These are phyloP conservation scores for Dione vanillae DNA, from an alignment of 2,888 invertebrate genomes.

Conservation along the genomic window DNA sequence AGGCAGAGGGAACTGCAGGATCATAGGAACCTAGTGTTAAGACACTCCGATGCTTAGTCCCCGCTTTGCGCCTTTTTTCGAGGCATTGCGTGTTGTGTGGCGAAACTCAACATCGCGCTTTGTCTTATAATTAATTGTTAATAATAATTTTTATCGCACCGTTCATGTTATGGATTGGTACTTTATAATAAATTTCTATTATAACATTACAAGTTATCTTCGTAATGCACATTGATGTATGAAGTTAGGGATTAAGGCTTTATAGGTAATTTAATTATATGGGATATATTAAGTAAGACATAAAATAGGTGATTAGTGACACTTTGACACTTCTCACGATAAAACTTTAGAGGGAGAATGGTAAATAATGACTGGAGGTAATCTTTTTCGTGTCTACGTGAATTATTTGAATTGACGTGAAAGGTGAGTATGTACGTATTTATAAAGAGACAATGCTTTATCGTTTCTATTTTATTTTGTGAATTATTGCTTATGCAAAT, in stretches of 20 bases:
- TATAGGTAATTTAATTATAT: conserved; percentile 36
- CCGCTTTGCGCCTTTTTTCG: too few species aligned
- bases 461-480: not conserved
- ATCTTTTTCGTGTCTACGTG: conserved; percentile 11
- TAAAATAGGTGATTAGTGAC: conserved; percentile 35
- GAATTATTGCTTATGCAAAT: too few species aligned
- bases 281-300: conserved; percentile 29
- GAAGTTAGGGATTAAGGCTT: conserved; percentile 32
- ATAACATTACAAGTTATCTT: conserved; percentile 29
- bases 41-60: too few species aligned
- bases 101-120: too few species aligned
- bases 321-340: conserved; percentile 28
- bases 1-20: too few species aligned
- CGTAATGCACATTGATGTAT: conserved; percentile 33
- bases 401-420: conserved; percentile 17
- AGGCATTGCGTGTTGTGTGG: too few species aligned
- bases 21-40: too few species aligned
- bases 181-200: conserved; percentile 23
- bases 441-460: not conserved
- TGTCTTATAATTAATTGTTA: too few species aligned
- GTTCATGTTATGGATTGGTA: not conserved
- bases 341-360: conserved; percentile 22
- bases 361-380: conserved; percentile 13
- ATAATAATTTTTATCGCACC: not conserved
- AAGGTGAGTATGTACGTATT: not conserved